Evolutionary conservation across 2,113 vertebrate species (phyloP).

Genomic region (Melozone crissalis): DNA sequence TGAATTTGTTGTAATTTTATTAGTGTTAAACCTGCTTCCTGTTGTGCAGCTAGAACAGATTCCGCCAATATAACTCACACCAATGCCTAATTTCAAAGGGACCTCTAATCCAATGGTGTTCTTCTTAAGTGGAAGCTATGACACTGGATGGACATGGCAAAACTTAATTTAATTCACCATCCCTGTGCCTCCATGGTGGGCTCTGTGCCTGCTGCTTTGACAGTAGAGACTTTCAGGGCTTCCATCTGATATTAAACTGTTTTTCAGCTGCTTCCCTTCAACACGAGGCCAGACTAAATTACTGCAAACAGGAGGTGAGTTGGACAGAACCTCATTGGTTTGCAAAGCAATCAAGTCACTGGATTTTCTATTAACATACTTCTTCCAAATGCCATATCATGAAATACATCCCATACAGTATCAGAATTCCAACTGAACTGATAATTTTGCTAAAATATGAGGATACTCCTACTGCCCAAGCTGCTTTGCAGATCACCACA

Average conservation of each 20-base stretch:
- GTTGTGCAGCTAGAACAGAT: not conserved
- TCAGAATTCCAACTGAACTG: not conserved
- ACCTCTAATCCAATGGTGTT: not conserved
- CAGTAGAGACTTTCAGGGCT: not conserved
- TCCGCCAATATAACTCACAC: not conserved
- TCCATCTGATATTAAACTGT: not conserved
- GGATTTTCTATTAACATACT: not conserved
- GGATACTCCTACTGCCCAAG: not conserved
- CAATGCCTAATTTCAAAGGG: not conserved
- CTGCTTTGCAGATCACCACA: not conserved
- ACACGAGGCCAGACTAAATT: not conserved
- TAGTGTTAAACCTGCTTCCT: not conserved
- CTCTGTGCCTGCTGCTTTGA: not conserved
- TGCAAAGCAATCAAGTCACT: not conserved
- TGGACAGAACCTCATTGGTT: not conserved
- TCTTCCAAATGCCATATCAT: not conserved
- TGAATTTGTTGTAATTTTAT: not conserved
- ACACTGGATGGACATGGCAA: not conserved
- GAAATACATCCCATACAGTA: fast-evolving
- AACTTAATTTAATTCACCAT: not conserved
- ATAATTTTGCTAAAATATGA: not conserved
- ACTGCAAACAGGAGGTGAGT: not conserved
- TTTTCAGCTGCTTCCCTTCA: not conserved
- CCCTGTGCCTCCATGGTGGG: not conserved
- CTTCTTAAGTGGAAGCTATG: not conserved